Percentiles rank a stretch among this genome's conserved stretches.
Conservation (phyloP, 2,888 invertebrate genomes). For the Watsonalla cultraria region DNA sequence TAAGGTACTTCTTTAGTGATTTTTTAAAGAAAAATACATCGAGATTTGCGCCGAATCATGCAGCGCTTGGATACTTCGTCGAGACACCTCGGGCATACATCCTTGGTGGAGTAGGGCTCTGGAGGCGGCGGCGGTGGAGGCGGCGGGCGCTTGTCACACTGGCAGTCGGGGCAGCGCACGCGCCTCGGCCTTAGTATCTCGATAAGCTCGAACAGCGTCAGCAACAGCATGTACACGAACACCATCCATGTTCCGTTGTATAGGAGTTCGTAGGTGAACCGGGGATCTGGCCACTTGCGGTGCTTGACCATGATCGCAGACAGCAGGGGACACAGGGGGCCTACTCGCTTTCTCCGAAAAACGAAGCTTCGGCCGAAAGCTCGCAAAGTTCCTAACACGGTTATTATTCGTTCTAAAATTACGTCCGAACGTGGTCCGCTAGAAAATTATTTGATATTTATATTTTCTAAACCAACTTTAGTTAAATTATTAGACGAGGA, state of each 20-base stretch:
- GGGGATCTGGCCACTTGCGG: constrained; percentile 25
- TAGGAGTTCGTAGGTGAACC: constrained; percentile 26
- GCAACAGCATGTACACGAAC: constrained; percentile 40
- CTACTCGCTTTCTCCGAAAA: too few species aligned
- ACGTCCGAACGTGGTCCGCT: too few species aligned
- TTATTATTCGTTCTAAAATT: too few species aligned
- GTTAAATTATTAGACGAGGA: too few species aligned
- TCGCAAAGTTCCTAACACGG: too few species aligned
- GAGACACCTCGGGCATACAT: not conserved
- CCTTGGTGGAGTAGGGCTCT: not conserved
- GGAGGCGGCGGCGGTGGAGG: constrained; percentile 3
- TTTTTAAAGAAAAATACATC: not conserved
- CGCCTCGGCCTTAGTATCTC: constrained; percentile 40
- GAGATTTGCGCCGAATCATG: not conserved
- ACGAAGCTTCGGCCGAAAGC: too few species aligned
- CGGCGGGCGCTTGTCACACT: not conserved
- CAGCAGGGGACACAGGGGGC: not conserved
- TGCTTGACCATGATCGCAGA: constrained; percentile 9
- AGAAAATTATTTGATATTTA: too few species aligned
- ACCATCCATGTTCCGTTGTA: constrained; percentile 32
- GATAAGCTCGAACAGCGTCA: constrained; percentile 44
- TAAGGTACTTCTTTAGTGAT: too few species aligned
- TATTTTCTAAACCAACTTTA: too few species aligned
- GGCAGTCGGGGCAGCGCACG: constrained; percentile 7
- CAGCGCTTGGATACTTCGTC: not conserved